Percentiles rank a stretch among this genome's conserved stretches.
Conservation (phyloP, 2,888 invertebrate genomes). For the Leucoma salicis region DNA sequence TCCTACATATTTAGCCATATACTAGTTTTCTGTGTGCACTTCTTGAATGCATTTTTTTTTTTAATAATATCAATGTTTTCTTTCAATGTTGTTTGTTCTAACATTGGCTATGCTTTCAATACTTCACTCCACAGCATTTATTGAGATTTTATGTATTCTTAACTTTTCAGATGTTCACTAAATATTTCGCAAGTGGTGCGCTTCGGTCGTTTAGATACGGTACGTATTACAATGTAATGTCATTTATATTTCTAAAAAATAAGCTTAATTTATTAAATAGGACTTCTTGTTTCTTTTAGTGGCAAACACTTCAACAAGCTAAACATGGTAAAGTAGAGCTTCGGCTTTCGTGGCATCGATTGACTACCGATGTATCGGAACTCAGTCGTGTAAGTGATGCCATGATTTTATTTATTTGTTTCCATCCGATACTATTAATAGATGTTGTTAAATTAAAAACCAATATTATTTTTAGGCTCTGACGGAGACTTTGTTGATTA, state of each 20-base stretch:
- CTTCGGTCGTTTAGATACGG: slow-evolving; percentile 69
- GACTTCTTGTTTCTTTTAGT: slow-evolving; percentile 78
- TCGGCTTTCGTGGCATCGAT: slow-evolving; percentile 93
- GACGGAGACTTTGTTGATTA: slow-evolving; percentile 87
- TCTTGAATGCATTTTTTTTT: too few species aligned
- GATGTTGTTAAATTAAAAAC: not conserved
- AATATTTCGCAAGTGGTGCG: slow-evolving; percentile 76
- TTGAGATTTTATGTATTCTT: not conserved
- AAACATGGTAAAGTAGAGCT: slow-evolving; percentile 97
- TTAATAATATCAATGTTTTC: not conserved
- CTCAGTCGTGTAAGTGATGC: slow-evolving; percentile 85
- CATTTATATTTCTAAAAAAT: not conserved
- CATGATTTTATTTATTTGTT: not conserved
- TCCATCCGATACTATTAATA: not conserved
- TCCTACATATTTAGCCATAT: too few species aligned
- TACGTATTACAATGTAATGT: slow-evolving; percentile 33
- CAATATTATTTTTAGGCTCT: slow-evolving; percentile 81
- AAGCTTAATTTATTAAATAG: too few species aligned
- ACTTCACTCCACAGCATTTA: not conserved
- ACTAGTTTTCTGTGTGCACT: too few species aligned
- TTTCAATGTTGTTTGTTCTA: slow-evolving; percentile 16
- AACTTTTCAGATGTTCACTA: slow-evolving; percentile 62
- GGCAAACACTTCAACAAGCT: slow-evolving; percentile 97
- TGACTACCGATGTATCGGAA: slow-evolving; percentile 87
- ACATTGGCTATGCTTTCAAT: slow-evolving; percentile 4